Conservation (phyloP, 37 sponge, comb jelly and placozoan genomes). For the Ianthella basta region DNA sequence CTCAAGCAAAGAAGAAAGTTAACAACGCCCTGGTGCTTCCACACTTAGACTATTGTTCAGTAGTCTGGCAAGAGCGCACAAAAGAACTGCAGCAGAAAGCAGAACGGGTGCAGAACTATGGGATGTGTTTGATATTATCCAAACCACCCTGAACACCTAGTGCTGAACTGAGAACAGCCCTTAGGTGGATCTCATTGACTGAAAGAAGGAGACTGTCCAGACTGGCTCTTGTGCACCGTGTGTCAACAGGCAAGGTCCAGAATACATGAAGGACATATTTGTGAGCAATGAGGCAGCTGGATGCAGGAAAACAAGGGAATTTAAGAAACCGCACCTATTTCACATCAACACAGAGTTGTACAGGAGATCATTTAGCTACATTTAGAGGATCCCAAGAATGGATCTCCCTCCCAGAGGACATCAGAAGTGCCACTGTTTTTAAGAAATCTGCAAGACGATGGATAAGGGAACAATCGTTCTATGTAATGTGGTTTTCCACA, state of each 20-base stretch:
- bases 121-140: slow-evolving; percentile 5
- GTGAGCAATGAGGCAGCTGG: too few relatives aligned
- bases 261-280: neutral
- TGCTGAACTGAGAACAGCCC: neutral
- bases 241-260: slow-evolving; percentile 2
- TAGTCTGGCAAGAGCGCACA: slow-evolving; percentile 25
- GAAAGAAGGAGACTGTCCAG: neutral
- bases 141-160: neutral
- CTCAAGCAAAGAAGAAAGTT: neutral
- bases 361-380: too few relatives aligned
- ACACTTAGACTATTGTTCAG: slow-evolving; percentile 20
- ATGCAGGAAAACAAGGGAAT: too few relatives aligned
- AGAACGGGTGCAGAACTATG: slow-evolving; percentile 28
- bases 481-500: too few relatives aligned
- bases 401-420: too few relatives aligned
- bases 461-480: too few relatives aligned
- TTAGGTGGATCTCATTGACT: neutral
- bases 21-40: slow-evolving; percentile 1
- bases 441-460: too few relatives aligned
- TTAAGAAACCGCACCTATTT: too few relatives aligned
- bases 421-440: too few relatives aligned
- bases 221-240: neutral
- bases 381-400: too few relatives aligned
- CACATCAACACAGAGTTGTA: too few relatives aligned
- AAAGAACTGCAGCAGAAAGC: neutral